Conservation (phyloP, 2,797 vertebrate species). For the Microchirus variegatus region DNA sequence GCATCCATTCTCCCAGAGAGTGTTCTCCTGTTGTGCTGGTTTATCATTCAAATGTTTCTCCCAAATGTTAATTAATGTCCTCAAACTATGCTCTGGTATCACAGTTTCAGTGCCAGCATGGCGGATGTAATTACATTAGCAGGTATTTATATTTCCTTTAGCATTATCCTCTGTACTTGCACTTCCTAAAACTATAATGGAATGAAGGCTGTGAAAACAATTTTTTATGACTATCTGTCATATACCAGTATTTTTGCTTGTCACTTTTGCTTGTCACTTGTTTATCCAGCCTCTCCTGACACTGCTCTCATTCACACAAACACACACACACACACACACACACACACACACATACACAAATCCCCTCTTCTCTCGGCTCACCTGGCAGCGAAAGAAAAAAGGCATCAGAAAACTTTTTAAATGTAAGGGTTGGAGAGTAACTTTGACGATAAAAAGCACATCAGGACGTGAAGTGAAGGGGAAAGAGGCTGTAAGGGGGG, state of each 20-base stretch:
- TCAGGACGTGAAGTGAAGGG: constrained; percentile 69
- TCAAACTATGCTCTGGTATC: constrained; percentile 20
- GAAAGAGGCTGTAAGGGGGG: constrained; percentile 60
- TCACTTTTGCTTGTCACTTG: constrained; percentile 59
- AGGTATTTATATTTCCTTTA: constrained; percentile 41
- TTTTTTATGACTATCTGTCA: constrained; percentile 58
- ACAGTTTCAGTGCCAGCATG: constrained; percentile 23
- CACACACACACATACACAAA: constrained; percentile 34
- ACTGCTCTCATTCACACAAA: constrained; percentile 25
- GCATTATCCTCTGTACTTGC: constrained; percentile 44
- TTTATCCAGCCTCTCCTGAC: constrained; percentile 63
- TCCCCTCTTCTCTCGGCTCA: constrained; percentile 67
- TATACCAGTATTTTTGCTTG: constrained; percentile 55
- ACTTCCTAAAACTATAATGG: constrained; percentile 29
- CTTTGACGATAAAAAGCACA: constrained; percentile 73
- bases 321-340: constrained; percentile 23
- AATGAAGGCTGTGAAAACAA: constrained; percentile 52
- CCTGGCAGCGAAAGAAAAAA: constrained; percentile 57
- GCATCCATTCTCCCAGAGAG: background rate
- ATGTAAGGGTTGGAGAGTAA: constrained; percentile 59
- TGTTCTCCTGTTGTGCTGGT: constrained; percentile 1
- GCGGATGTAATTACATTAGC: constrained; percentile 46
- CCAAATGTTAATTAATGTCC: constrained; percentile 17
- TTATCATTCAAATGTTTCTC: constrained; percentile 15
- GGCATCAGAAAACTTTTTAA: constrained; percentile 65